Evolutionary conservation across 1,140 invertebrate genomes (phyloP), one percentile per base, ranked within the genome.

Genomic region (Cephus cinctus): DNA sequence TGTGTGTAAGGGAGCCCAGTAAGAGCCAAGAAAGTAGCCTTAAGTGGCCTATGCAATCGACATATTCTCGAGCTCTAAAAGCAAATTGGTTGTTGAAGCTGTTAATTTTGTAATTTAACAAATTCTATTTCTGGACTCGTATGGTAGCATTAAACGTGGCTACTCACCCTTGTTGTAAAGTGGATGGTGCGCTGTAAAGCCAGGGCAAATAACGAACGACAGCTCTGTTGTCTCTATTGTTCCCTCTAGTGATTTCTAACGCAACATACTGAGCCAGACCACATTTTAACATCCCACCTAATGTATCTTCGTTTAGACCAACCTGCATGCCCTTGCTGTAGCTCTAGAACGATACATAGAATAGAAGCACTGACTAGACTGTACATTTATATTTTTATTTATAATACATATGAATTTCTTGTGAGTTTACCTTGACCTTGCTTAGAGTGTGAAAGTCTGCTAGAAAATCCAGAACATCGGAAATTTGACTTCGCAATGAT

Each of bases 361-460:
- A 43, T 27, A 8, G 18, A 4, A 3, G n/a, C 5, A 11, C 11
- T n/a, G n/a, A 31, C 3, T 21, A 31, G 15, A 15, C 41, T 4
- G 32, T 30, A 9, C 25, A 30, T 2, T 4, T 18, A 12, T 8
- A 43, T 15, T 23, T 43, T 9, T 43, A 12, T 3, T 5, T 5
- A 31, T 43, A 43, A 18, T 30, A 23, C 21, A 23, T 5, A 20
- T 18, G 25, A n/a, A 16, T 32, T 31, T 19, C 11, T 21, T 43
- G 41, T 3, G 4, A 11, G 21, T 49, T 60, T 75, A 95, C 93
- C 84, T 98, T 98, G 19, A 99, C 88, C 82, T 97, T 98, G 44
- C 88, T 94, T 32, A 98, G 82, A 0, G 96, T 94, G 65, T 99
- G 95, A 58, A 98, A 90, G 73, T 99, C 97, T 8, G 91, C 86